Evolutionary conservation across 2,888 invertebrate species (phyloP).

Genomic region (Apoda limacodes): DNA sequence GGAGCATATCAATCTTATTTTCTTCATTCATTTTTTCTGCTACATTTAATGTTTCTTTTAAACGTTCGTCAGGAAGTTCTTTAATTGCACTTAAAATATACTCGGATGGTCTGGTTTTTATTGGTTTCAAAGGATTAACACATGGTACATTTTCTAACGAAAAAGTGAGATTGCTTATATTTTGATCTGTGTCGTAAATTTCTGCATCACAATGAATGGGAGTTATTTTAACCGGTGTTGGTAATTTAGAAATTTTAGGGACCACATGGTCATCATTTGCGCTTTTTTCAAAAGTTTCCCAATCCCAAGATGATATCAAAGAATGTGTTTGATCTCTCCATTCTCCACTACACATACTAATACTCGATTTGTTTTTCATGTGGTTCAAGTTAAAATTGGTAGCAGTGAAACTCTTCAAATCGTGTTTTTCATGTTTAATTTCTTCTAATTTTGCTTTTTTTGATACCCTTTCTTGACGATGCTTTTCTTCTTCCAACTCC

Average conservation of each 20-base stretch:
- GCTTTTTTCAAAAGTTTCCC: constrained; percentile 74
- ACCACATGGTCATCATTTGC: constrained; percentile 47
- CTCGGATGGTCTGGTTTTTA: constrained; percentile 59
- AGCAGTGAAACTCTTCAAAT: constrained; percentile 53
- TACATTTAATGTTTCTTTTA: constrained; percentile 71
- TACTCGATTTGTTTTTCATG: constrained; percentile 61
- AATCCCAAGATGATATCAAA: constrained; percentile 73
- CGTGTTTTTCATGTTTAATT: constrained; percentile 56
- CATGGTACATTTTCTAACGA: constrained; percentile 73
- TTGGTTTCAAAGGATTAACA: constrained; percentile 70
- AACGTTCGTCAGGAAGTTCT: constrained; percentile 66
- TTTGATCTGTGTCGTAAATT: constrained; percentile 58
- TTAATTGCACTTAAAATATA: constrained; percentile 56
- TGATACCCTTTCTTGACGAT: constrained; percentile 43
- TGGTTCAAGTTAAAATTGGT: constrained; percentile 63
- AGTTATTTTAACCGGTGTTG: constrained; percentile 56
- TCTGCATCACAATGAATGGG: constrained; percentile 64
- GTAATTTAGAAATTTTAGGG: constrained; percentile 53
- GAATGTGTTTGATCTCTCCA: constrained; percentile 75
- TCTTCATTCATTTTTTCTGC: constrained; percentile 68
- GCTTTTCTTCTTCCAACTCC: constrained; percentile 68
- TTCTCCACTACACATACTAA: constrained; percentile 60
- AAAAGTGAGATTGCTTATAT: constrained; percentile 62
- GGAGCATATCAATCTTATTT: constrained; percentile 68
- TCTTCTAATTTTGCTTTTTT: constrained; percentile 57